Base-by-base conservation (phyloP, 2,113 vertebrate genomes). In the Lanius ludovicianus region DNA sequence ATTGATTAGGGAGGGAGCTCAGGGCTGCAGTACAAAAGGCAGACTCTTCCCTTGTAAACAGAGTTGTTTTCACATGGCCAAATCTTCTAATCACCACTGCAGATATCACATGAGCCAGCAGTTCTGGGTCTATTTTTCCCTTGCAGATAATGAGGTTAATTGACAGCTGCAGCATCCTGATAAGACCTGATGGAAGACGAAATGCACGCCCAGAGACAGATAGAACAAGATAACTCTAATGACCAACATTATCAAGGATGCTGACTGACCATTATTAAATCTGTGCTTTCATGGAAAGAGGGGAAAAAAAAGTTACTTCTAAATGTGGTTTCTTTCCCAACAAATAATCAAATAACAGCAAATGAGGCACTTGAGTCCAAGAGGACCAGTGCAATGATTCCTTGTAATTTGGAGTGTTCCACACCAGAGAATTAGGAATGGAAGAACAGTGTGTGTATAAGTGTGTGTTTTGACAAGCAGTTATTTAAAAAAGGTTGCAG, bases 121-220 rank as follows among this genome's bases (percentile, higher is more conserved):
- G 20, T 28, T 75, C 56, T 59, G 41, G 31, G 20, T 28, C 44
- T 84, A 2, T 37, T 64, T 90, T 91, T 57, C 41, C 37, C 62
- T 84, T 41, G 64, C 33, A 52, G 60, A 87, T 77, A 95, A 86
- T 87, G 52, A 91, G 84, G 50, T 39, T 92, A 95, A 95, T 74
- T 96, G 92, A 63, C 83, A 94, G 28, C 68, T 84, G 83, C 75
- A 90, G 46, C 59, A 55, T 46, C 79, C 83, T 77, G 79, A 73
- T 86, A 83, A 90, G 44, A 71, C 5, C 44, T 60, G 53, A 71
- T 62, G 79, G 65, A 83, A 71, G 70, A 79, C 21, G 53, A 85
- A 94, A 63, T 50, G 75, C 20, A 88, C 81, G 44, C 31, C 52
- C 74, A 82, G 82, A 76, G 59, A 75, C 0, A 53, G 76, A 60